Conservation (phyloP, 1,140 invertebrate genomes). For the Drosophila insularis region DNA sequence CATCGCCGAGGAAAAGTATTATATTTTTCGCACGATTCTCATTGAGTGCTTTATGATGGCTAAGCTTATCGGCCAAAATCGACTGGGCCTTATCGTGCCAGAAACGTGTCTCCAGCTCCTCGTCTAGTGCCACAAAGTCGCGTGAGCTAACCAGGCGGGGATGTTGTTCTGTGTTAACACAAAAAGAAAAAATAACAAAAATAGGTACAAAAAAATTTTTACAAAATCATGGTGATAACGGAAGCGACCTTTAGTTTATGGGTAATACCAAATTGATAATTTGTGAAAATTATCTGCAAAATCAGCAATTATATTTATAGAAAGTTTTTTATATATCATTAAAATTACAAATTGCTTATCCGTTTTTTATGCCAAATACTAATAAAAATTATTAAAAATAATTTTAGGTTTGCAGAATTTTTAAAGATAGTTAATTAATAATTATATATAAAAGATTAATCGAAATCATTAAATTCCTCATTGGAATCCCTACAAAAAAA, state of each 20-base stretch:
- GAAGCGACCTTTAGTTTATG: background rate
- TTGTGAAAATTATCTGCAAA: background rate
- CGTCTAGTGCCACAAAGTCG: slow-evolving; percentile 54
- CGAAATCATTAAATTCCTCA: no score
- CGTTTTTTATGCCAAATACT: no score
- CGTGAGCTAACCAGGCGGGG: slow-evolving; percentile 47
- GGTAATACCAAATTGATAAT: background rate
- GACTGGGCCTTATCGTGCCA: slow-evolving; percentile 70
- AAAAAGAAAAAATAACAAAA: background rate
- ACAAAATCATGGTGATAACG: background rate
- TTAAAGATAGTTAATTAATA: no score
- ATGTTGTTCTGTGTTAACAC: slow-evolving; percentile 48
- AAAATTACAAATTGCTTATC: background rate
- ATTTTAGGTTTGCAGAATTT: no score
- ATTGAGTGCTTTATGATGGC: slow-evolving; percentile 77
- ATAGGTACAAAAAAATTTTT: background rate
- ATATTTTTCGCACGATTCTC: slow-evolving; percentile 86
- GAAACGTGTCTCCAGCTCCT: slow-evolving; percentile 63
- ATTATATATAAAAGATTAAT: no score
- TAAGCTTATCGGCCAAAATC: slow-evolving; percentile 68
- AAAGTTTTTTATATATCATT: background rate
- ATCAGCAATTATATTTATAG: background rate
- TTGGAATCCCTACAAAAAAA: no score
- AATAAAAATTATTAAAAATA: no score
- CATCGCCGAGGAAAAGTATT: slow-evolving; percentile 90